Base-by-base conservation (phyloP, 1,140 invertebrate species). In the Papilio helenus region DNA sequence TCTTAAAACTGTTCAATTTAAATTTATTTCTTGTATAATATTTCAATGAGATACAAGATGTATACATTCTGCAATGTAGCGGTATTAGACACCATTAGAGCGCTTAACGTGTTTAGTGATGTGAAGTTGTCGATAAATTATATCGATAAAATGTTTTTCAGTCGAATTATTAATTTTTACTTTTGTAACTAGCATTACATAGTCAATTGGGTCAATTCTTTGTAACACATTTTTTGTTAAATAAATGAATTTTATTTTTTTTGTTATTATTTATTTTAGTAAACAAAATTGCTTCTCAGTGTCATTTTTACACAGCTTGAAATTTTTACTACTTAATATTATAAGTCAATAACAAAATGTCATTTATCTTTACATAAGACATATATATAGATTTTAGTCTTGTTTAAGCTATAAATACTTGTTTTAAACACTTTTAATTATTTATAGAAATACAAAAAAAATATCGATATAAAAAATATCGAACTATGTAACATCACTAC, bases 391-490 rank as follows among this genome's bases (percentile, higher is more conserved):
- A 20, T 58, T 58, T 58, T n/a, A 58, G 0, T 8, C 5, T 9
- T 58, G 9, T 20, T 20, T 20, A n/a, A 0, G 34, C 5, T 39
- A 8, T 39, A 8, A 23, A 58, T 23, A 20, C 4, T 10, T 49
- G 8, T 5, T 73, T 34, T n/a, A n/a, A n/a, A n/a, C n/a, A n/a
- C n/a, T n/a, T n/a, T n/a, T 61, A 49, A 49, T 49, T 49, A 4
- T 49, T 49, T 49, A 1, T 0, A 18, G 2, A 5, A 18, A 49
- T 8, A 39, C 39, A 0, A 72, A 72, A 72, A 18, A 42, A 72
- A 72, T 46, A 80, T 73, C 79, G 80, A 79, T 81, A 79, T 39
- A 29, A 61, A 16, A 61, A 23, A 76, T 26, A 68, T 20, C 9
- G 26, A 55, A n/a, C 20, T n/a, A 16, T 16, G 12, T 80, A 61